A percentile compares a stretch with the other conserved stretches of the same genome.
phyloP scores from a whole-genome alignment of 2,888 invertebrate species.

The Dusona sp. region DNA sequence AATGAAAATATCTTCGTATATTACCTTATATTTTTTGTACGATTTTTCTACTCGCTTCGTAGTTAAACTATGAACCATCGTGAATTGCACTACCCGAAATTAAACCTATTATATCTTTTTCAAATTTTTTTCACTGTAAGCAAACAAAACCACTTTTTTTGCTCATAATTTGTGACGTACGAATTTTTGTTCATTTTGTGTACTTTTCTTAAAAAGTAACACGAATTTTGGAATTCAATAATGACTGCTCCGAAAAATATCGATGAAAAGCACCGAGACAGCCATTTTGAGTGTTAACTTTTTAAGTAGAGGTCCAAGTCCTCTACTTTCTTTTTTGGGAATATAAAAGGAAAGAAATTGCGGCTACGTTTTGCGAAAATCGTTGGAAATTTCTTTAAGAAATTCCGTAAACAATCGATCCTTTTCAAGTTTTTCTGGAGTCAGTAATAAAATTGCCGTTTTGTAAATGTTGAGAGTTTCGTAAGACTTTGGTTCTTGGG shows the following conservation, averaged over 20 bases:
- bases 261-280: neutral
- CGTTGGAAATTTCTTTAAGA: constrained; percentile 27
- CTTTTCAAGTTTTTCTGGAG: constrained; percentile 35
- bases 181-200: neutral
- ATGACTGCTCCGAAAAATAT: neutral
- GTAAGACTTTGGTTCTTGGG: constrained; percentile 30
- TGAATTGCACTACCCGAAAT: constrained; percentile 9
- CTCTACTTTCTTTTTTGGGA: neutral
- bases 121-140: neutral
- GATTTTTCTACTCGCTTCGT: neutral
- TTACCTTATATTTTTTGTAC: neutral
- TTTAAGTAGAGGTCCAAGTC: neutral
- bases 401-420: constrained; percentile 42
- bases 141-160: neutral
- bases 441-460: constrained; percentile 28
- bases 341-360: neutral
- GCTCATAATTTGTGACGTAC: neutral
- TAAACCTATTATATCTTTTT: neutral
- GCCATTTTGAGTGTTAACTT: neutral
- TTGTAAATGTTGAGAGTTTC: constrained; percentile 23
- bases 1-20: neutral
- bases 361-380: constrained; percentile 25
- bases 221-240: neutral
- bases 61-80: neutral
- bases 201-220: neutral